These are phyloP conservation scores for Paramormyrops kingsleyae DNA, from an alignment of 2,113 vertebrate species.

Conservation along the genomic window DNA sequence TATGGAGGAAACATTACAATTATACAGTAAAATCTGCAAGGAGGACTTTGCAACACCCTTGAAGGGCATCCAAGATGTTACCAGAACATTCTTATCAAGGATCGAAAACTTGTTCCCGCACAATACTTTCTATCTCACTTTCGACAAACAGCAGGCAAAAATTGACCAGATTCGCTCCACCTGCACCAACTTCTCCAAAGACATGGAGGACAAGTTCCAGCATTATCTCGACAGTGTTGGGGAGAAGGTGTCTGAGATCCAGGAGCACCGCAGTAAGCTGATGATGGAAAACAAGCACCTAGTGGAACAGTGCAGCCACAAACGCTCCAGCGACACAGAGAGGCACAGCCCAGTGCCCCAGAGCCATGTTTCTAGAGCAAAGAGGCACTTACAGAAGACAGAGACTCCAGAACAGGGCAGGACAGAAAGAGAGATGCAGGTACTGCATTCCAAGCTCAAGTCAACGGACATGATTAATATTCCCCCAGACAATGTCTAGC, in stretches of 20 bases:
- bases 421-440: constrained; percentile 25
- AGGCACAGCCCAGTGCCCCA: neutral
- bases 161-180: constrained; percentile 49
- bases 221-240: constrained; percentile 45
- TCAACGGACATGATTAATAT: neutral
- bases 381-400: neutral
- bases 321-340: constrained; percentile 38
- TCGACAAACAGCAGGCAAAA: constrained; percentile 50
- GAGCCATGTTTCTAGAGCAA: neutral
- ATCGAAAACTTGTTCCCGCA: constrained; percentile 49
- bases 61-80: constrained; percentile 49
- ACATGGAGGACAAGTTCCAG: constrained; percentile 54
- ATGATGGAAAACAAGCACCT: constrained; percentile 48
- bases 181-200: constrained; percentile 51
- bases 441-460: neutral
- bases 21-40: constrained; percentile 42
- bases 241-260: constrained; percentile 34
- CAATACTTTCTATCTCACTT: constrained; percentile 55
- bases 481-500: neutral
- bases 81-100: constrained; percentile 52
- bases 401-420: constrained; percentile 31
- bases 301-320: constrained; percentile 29
- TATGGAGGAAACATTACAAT: constrained; percentile 37
- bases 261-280: constrained; percentile 45
- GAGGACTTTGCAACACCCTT: constrained; percentile 49